Evolutionary conservation across 2,888 invertebrate genomes (phyloP).

Genomic region (Idaea dimidiata): DNA sequence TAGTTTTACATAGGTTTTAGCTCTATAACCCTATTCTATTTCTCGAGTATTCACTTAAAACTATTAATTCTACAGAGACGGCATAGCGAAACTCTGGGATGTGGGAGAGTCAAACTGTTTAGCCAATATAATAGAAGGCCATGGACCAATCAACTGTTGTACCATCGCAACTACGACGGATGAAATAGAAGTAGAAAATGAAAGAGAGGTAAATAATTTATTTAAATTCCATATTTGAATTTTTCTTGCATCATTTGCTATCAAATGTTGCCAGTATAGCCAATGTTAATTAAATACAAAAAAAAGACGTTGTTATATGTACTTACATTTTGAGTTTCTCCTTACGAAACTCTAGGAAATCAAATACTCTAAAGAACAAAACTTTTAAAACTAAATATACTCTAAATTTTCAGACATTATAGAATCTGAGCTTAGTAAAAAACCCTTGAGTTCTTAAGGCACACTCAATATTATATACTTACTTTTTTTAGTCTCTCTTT

Average conservation of each 20-base stretch:
- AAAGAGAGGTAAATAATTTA: constrained; percentile 58
- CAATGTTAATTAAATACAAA: too few species aligned
- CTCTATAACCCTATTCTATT: too few species aligned
- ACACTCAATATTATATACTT: too few species aligned
- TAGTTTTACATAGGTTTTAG: too few species aligned
- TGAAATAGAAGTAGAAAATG: constrained; percentile 53
- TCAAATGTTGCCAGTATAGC: too few species aligned
- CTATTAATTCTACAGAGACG: constrained; percentile 76
- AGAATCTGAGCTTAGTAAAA: too few species aligned
- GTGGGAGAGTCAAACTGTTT: constrained; percentile 82
- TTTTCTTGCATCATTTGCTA: too few species aligned
- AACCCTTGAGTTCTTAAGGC: not conserved
- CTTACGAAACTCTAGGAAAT: not conserved
- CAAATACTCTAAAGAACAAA: too few species aligned
- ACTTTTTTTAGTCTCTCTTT: too few species aligned
- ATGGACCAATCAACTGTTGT: constrained; percentile 82
- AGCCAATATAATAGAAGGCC: constrained; percentile 70
- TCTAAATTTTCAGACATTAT: too few species aligned
- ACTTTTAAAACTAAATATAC: too few species aligned
- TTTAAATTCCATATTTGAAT: not conserved
- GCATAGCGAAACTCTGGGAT: constrained; percentile 85
- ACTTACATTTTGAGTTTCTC: not conserved
- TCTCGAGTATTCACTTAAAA: not conserved
- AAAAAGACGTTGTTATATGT: too few species aligned
- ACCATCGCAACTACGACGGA: constrained; percentile 58